These are phyloP conservation scores for Bombus waltoni DNA, from an alignment of 1,140 invertebrate species.

Conservation along the genomic window DNA sequence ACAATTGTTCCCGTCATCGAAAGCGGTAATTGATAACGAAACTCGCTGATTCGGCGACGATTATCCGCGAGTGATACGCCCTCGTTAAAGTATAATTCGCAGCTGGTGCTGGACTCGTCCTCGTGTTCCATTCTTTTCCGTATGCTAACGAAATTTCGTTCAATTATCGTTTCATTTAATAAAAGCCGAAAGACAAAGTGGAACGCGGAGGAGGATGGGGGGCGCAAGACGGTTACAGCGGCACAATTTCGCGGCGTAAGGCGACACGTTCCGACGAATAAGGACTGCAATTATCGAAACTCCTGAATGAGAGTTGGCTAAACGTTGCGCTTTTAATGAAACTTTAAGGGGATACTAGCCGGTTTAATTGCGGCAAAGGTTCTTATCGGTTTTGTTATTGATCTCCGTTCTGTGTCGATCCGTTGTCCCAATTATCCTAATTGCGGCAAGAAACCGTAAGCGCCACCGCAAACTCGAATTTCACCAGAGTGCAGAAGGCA, in stretches of 20 bases:
- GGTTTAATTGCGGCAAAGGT: slow-evolving; percentile 19
- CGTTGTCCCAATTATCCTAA: slow-evolving; percentile 41
- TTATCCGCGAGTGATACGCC: slow-evolving; percentile 19
- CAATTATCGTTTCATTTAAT: slow-evolving; percentile 48
- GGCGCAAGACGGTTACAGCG: background rate
- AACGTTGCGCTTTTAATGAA: slow-evolving; percentile 33
- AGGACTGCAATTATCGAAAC: slow-evolving; percentile 46
- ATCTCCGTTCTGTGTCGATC: slow-evolving; percentile 14
- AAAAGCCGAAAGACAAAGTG: slow-evolving; percentile 6
- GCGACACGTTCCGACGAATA: slow-evolving; percentile 1
- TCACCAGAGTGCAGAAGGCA: slow-evolving; percentile 21
- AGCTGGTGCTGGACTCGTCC: background rate
- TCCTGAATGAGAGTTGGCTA: slow-evolving; percentile 26
- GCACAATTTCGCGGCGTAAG: slow-evolving; percentile 20
- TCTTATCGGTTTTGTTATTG: slow-evolving; percentile 20
- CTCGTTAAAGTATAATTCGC: slow-evolving; percentile 56
- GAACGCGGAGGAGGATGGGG: background rate
- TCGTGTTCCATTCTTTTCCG: background rate
- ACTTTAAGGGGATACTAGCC: slow-evolving; percentile 31
- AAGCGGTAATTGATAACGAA: slow-evolving; percentile 49
- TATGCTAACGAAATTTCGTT: slow-evolving; percentile 29
- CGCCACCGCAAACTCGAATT: slow-evolving; percentile 20
- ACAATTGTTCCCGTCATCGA: slow-evolving; percentile 60
- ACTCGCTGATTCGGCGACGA: slow-evolving; percentile 37
- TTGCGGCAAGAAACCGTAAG: slow-evolving; percentile 15